Base-by-base conservation (phyloP, 2,797 vertebrate species). In the Dromococcyx pavoninus region DNA sequence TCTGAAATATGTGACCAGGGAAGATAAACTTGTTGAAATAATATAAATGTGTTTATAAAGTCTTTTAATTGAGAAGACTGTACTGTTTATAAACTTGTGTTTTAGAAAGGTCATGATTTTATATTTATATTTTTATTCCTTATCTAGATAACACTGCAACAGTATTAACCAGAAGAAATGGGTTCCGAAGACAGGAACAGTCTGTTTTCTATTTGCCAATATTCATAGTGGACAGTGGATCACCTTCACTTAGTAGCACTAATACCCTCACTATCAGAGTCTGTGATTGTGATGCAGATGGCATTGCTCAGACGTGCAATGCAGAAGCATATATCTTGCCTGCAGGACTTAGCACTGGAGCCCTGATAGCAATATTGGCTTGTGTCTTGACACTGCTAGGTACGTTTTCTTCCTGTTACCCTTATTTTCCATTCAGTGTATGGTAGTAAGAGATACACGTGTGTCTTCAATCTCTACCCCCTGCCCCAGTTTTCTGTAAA, bases 261-360 rank as follows among this genome's bases (percentile, higher is more conserved):
- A 99, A 99, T 92, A 99, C 99, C 1, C 98, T 99, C 23, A 98
- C 98, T 6, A 99, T 99, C 91, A 98, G 98, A 1, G 99, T 99
- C 83, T 99, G 99, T 25, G 98, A 99, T 72, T 99, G 99, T 11
- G 98, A 99, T 62, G 95, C 97, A 0, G 98, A 99, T 5, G 98
- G 99, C 5, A 91, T 98, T 48, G 98, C 98, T 54, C 97, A 98
- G 96, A 98, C 99, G 3, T 99, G 99, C 79, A 99, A 99, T 22
- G 98, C 99, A 0, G 98, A 99, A 96, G 99, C 99, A 27, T 99
- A 99, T 44, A 98, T 98, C 5, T 93, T 99, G 35, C 98, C 99
- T 0, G 99, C 98, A 0, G 99, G 99, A 75, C 98, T 99, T 58
- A 99, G 99, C 96, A 99, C 99, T 0, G 99, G 99, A 12, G 99